These are phyloP conservation scores for Choloepus didactylus DNA, from an alignment of 2,797 vertebrate species.

Conservation along the genomic window DNA sequence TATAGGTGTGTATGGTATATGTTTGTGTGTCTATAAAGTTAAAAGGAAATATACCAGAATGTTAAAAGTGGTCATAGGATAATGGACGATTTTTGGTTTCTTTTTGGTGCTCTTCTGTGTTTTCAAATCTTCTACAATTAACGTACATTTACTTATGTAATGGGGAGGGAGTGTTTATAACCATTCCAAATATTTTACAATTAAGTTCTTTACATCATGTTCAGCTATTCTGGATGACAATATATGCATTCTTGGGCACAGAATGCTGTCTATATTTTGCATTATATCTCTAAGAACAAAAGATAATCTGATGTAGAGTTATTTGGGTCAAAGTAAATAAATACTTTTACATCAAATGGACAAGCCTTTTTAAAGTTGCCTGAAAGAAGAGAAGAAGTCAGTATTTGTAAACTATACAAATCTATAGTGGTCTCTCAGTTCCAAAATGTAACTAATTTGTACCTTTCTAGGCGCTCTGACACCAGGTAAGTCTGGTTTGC, in stretches of 20 bases:
- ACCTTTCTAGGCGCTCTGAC: slow-evolving; percentile 98
- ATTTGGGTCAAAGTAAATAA: slow-evolving; percentile 24
- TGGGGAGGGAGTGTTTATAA: background rate
- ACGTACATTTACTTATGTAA: background rate
- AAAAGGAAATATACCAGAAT: slow-evolving; percentile 36
- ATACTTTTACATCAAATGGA: slow-evolving; percentile 36
- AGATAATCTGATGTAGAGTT: slow-evolving; percentile 1
- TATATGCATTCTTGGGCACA: background rate
- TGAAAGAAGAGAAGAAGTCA: background rate
- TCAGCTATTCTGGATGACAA: slow-evolving; percentile 47
- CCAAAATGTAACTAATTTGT: slow-evolving; percentile 52
- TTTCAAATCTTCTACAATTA: slow-evolving; percentile 18
- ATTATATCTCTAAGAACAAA: background rate
- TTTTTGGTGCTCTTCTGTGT: background rate
- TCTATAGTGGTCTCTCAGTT: background rate
- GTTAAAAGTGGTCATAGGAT: slow-evolving; percentile 20
- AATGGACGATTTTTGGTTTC: background rate
- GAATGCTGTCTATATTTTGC: slow-evolving; percentile 15
- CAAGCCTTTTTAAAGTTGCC: slow-evolving; percentile 5
- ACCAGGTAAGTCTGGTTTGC: slow-evolving; percentile 98
- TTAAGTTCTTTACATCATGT: slow-evolving; percentile 43
- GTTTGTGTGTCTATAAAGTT: background rate
- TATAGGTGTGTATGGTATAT: background rate
- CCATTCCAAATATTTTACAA: background rate
- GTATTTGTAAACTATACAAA: background rate